phyloP scores from a whole-genome alignment of 1,140 invertebrate species.

The Dryas iulia region DNA sequence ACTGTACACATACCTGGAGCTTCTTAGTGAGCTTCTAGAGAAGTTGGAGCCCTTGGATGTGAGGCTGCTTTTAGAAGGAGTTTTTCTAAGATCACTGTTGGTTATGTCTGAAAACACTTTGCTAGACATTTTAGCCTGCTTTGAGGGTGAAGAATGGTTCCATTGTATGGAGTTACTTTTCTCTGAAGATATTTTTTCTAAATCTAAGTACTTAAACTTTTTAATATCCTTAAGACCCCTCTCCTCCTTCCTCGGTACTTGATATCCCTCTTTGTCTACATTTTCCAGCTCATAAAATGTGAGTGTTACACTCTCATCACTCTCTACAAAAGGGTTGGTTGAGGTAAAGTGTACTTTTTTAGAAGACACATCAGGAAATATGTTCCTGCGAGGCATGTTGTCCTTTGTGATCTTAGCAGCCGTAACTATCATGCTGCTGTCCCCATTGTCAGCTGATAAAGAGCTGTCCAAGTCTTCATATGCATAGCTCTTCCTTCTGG shows the following conservation, averaged over 20 bases:
- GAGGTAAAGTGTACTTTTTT: slow-evolving; percentile 76
- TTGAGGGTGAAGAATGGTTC: slow-evolving; percentile 66
- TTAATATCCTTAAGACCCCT: slow-evolving; percentile 54
- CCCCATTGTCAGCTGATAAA: slow-evolving; percentile 80
- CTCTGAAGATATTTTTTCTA: slow-evolving; percentile 57
- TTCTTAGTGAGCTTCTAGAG: slow-evolving; percentile 42
- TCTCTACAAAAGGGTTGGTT: slow-evolving; percentile 72
- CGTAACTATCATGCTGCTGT: slow-evolving; percentile 80
- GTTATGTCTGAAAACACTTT: slow-evolving; percentile 62
- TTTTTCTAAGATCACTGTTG: slow-evolving; percentile 56
- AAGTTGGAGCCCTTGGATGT: slow-evolving; percentile 53
- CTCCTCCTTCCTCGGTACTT: slow-evolving; percentile 35
- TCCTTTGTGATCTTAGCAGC: slow-evolving; percentile 77
- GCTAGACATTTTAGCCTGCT: slow-evolving; percentile 56
- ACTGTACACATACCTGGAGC: slow-evolving; percentile 53
- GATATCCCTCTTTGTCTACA: slow-evolving; percentile 44
- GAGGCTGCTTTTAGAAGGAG: slow-evolving; percentile 63
- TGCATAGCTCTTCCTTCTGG: slow-evolving; percentile 57
- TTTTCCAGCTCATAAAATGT: slow-evolving; percentile 77
- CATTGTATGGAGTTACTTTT: slow-evolving; percentile 60
- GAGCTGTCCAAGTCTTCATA: slow-evolving; percentile 81
- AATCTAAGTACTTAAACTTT: slow-evolving; percentile 77
- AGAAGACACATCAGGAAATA: slow-evolving; percentile 59
- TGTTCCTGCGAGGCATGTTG: slow-evolving; percentile 69
- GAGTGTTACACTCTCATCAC: slow-evolving; percentile 74